A percentile compares a stretch with the other conserved stretches of the same genome.
Conservation (phyloP, 2,113 vertebrate species). For the Corydoras maculifer region DNA sequence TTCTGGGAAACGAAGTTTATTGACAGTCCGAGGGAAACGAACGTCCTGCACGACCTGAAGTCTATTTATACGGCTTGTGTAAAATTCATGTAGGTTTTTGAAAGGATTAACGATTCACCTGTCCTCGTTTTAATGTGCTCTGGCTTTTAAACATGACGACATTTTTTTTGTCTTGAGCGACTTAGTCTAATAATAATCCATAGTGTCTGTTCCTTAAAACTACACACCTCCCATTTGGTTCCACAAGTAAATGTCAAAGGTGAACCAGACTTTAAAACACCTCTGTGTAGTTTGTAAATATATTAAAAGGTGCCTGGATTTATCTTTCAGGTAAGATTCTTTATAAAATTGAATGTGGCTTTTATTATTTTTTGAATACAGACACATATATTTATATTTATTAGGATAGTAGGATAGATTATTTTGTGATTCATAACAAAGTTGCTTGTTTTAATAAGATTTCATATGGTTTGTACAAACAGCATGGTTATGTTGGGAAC, state of each 20-base stretch:
- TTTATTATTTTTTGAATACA: too few species aligned
- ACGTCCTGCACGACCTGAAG: too few species aligned
- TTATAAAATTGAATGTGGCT: too few species aligned
- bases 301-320: not conserved
- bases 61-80: too few species aligned
- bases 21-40: not conserved
- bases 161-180: conserved; percentile 4
- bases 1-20: conserved; percentile 36
- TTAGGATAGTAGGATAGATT: too few species aligned
- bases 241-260: conserved; percentile 58
- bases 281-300: not conserved
- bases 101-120: not conserved
- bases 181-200: conserved; percentile 35
- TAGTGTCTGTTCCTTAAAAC: not conserved
- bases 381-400: too few species aligned
- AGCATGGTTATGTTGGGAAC: too few species aligned
- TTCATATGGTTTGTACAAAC: too few species aligned
- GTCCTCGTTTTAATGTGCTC: not conserved
- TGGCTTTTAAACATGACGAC: conserved; percentile 11
- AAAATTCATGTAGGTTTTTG: not conserved
- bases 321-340: conserved; percentile 1
- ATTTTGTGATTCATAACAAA: too few species aligned
- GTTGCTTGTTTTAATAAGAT: too few species aligned
- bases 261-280: not conserved
- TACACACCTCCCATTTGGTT: conserved; percentile 41